These are phyloP conservation scores for Epizoanthus fatuus DNA, from an alignment of 92 coral and sea anemone species.

Conservation along the genomic window DNA sequence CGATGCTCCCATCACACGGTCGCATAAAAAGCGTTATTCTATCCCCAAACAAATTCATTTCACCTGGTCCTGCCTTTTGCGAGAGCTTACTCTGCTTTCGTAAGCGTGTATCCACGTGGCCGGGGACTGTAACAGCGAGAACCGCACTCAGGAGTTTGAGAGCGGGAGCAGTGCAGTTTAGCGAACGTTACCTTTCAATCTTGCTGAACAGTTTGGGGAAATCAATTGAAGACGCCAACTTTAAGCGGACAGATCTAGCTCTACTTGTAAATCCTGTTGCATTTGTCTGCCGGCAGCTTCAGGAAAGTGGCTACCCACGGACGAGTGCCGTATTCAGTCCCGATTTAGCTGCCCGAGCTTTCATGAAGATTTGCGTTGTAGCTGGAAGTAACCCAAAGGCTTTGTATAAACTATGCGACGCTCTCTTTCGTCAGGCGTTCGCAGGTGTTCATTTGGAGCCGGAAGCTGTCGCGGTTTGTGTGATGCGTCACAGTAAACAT, in stretches of 20 bases:
- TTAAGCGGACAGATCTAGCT: slow-evolving; percentile 2
- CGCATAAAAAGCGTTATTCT: not conserved
- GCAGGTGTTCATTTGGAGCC: slow-evolving; percentile 6
- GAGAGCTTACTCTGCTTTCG: slow-evolving; percentile 13
- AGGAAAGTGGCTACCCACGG: not conserved
- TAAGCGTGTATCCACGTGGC: slow-evolving; percentile 39
- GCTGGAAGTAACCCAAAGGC: slow-evolving; percentile 33
- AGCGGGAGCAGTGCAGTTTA: not conserved
- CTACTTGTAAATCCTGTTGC: slow-evolving; percentile 1
- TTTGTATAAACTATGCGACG: slow-evolving; percentile 40
- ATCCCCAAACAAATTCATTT: not conserved
- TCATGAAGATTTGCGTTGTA: slow-evolving; percentile 22
- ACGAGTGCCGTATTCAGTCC: slow-evolving; percentile 7
- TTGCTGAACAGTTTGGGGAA: not conserved
- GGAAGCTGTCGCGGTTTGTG: slow-evolving; percentile 10
- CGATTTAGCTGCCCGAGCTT: slow-evolving; percentile 32
- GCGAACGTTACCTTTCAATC: not conserved
- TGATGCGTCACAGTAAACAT: slow-evolving; percentile 10
- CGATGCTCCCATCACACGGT: not conserved
- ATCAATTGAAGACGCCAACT: not conserved
- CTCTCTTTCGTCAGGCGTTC: slow-evolving; percentile 34
- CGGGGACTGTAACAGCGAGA: not conserved
- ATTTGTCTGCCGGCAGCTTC: not conserved
- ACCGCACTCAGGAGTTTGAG: not conserved
- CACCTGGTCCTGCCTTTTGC: slow-evolving; percentile 1